These are phyloP conservation scores for cattle (Bos taurus) DNA, from an alignment of 2,113 vertebrate species.

Conservation along the genomic window ARS-UCD2.0 NC_037339.1:54146501-54147000, in stretches of 20 bases:
- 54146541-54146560: not conserved
- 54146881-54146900: not conserved
- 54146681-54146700: not conserved
- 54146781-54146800: constrained; percentile 53
- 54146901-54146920: constrained; percentile 50
- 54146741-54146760: constrained; percentile 48
- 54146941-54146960: constrained; percentile 5
- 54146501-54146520: not conserved
- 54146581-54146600: constrained; percentile 36
- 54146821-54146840: constrained; percentile 40
- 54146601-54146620: constrained; percentile 46
- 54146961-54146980: constrained; percentile 37
- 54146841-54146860: not conserved
- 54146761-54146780: constrained; percentile 52
- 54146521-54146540: constrained; percentile 12
- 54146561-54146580: not conserved
- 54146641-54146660: constrained; percentile 52
- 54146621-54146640: constrained; percentile 35
- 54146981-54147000: constrained; percentile 20
- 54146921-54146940: constrained; percentile 26
- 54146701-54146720: constrained; percentile 56
- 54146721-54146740: constrained; percentile 44
- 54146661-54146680: constrained; percentile 49
- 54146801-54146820: constrained; percentile 45
- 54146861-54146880: constrained; percentile 56